These are phyloP conservation scores for Papilio aristodemus DNA, from an alignment of 1,140 invertebrate species.

Conservation along the genomic window DNA sequence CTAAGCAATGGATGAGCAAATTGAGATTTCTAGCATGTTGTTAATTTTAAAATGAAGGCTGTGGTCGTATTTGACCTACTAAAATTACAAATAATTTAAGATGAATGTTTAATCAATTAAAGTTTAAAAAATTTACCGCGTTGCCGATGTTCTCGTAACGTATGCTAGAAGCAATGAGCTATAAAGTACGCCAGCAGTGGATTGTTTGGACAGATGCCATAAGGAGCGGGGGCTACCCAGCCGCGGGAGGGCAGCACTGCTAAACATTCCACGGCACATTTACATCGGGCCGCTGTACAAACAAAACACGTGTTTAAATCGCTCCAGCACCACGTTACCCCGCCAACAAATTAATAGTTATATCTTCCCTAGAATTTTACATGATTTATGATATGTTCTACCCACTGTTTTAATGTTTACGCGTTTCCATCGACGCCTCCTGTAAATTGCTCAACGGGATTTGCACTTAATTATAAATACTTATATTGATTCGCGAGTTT, in stretches of 20 bases:
- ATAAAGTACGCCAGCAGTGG: conserved; percentile 45
- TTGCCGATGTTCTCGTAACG: not conserved
- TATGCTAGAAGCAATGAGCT: conserved; percentile 46
- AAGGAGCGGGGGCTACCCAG: conserved; percentile 20
- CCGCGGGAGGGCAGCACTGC: conserved; percentile 40
- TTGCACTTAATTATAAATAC: conserved; percentile 3
- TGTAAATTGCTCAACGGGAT: conserved; percentile 17
- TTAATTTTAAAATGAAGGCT: not conserved
- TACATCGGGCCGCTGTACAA: conserved; percentile 57
- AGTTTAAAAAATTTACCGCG: not conserved
- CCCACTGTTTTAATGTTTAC: conserved; percentile 22
- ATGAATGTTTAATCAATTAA: conserved; percentile 2
- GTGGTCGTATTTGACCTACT: not conserved
- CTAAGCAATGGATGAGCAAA: not conserved
- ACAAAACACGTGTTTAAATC: conserved; percentile 65
- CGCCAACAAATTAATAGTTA: conserved; percentile 50
- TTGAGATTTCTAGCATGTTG: not conserved
- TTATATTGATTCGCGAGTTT: conserved; percentile 3
- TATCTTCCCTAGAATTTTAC: conserved; percentile 41
- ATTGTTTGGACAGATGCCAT: conserved; percentile 73
- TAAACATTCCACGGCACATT: conserved; percentile 61
- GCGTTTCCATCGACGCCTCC: conserved; percentile 7
- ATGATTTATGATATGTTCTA: conserved; percentile 28
- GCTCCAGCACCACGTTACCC: conserved; percentile 50
- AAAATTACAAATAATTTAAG: not conserved